Conservation (phyloP, 2,888 invertebrate genomes). For the Eilema griseolum region DNA sequence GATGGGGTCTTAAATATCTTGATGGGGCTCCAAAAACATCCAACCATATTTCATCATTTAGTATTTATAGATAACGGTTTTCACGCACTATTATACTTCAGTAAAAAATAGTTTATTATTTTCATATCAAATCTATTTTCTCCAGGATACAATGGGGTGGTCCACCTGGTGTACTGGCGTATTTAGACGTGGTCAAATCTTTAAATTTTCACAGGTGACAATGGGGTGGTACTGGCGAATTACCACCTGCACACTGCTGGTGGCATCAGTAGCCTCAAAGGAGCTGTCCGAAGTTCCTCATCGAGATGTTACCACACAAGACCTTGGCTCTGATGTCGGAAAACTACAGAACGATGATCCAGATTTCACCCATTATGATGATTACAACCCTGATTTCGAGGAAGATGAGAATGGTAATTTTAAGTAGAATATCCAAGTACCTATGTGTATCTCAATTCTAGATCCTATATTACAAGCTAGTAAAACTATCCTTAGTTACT, state of each 20-base stretch:
- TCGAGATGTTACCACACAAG: constrained; percentile 53
- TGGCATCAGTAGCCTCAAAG: constrained; percentile 65
- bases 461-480: too few species aligned
- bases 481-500: too few species aligned
- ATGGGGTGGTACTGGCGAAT: constrained; percentile 68
- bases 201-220: constrained; percentile 41
- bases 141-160: too few species aligned
- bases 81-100: background rate
- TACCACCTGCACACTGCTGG: constrained; percentile 67
- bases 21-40: too few species aligned
- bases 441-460: too few species aligned
- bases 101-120: too few species aligned
- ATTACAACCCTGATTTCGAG: constrained; percentile 67
- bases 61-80: background rate
- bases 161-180: too few species aligned
- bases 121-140: too few species aligned
- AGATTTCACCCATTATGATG: constrained; percentile 70
- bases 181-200: too few species aligned
- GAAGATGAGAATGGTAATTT: constrained; percentile 73
- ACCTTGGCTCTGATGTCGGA: constrained; percentile 64
- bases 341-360: constrained; percentile 52
- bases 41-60: background rate
- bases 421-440: background rate
- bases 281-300: constrained; percentile 64
- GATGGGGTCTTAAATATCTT: too few species aligned